Evolutionary conservation across 2,113 vertebrate species (phyloP).

Genomic region (Electrona antarctica): DNA sequence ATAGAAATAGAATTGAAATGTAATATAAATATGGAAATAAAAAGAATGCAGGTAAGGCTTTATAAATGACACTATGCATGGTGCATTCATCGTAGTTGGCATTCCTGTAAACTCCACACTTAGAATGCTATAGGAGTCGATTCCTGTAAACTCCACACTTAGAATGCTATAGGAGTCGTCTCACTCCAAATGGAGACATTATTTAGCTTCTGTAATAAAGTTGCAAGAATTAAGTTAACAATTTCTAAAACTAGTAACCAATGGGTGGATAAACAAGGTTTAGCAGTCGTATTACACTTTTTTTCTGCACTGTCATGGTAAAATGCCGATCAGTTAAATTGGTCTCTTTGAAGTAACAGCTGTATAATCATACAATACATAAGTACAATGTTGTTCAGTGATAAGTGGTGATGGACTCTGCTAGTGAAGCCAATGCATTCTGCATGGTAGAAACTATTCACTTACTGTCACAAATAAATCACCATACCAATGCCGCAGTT

Average conservation of each 20-base stretch:
- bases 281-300: not conserved
- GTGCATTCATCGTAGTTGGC: too few species aligned
- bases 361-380: not conserved
- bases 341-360: not conserved
- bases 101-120: too few species aligned
- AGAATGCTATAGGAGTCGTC: too few species aligned
- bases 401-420: conserved; percentile 5
- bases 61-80: conserved; percentile 60
- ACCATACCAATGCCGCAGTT: conserved; percentile 20
- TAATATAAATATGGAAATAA: conserved; percentile 44
- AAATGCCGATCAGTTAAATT: not conserved
- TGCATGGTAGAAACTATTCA: conserved; percentile 33
- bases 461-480: conserved; percentile 36
- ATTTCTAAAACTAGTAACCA: not conserved
- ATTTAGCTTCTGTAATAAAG: not conserved
- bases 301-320: not conserved
- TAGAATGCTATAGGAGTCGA: too few species aligned
- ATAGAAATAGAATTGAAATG: too few species aligned
- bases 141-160: too few species aligned
- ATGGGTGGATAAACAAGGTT: not conserved
- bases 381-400: conserved; percentile 25
- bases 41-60: conserved; percentile 58
- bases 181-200: not conserved
- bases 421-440: conserved; percentile 3
- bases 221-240: not conserved